Base-by-base conservation (phyloP, 2,888 invertebrate species). In the Apeira syringaria region DNA sequence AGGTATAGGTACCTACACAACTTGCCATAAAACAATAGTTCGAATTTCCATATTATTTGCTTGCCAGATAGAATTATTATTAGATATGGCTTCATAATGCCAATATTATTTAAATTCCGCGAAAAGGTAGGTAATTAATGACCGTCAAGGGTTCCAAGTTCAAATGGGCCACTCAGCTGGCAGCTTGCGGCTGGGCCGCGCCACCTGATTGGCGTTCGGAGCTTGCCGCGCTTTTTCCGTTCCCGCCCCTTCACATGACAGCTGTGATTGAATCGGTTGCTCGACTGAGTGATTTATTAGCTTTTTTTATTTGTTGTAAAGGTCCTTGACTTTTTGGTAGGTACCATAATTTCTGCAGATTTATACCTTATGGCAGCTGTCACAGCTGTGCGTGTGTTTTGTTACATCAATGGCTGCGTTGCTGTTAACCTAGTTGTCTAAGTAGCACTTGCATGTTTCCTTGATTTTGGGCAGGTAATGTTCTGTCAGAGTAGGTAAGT, bases 151-250 rank as follows among this genome's bases (percentile, higher is more conserved):
- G 86, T 82, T 82, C 81, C 66, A 75, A 79, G 70, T 84, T 81
- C 72, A 80, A 83, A 82, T 74, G 68, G 75, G 73, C 83, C 86
- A 84, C 78, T 79, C 74, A 76, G 39, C 70, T 70, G 73, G 72
- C 65, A 65, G 68, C 71, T 61, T 63, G 59, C 72, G 68, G 62
- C 59, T 55, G 53, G 61, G 55, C 56, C 58, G 71, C 66, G 57
- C 64, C 68, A 64, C 75, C 83, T 84, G 53, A 87, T 88, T 89
- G 89, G 88, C 75, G 80, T 83, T 83, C 66, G 64, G 78, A 78
- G 70, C 81, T 86, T 86, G 74, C 79, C 86, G 87, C 86, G 84
- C 79, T 82, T 87, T 85, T 83, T 80, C 68, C 57, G 85, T 78
- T 62, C 77, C 85, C 88, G 87, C 88, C 87, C 88, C 56, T 79